Evolutionary conservation across 1,140 invertebrate genomes (phyloP).

Genomic region (Andricus grossulariae): DNA sequence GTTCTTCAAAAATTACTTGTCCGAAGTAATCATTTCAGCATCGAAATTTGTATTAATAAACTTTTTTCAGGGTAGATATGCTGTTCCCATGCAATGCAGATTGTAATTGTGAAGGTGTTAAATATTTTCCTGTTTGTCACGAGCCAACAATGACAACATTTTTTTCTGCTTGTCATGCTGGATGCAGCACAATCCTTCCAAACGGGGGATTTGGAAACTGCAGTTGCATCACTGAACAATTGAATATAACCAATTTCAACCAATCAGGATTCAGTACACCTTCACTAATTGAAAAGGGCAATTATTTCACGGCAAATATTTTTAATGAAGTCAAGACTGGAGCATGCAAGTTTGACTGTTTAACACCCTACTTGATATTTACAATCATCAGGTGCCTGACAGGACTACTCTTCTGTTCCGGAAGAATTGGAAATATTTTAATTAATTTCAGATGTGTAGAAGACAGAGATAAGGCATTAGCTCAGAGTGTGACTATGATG

Average conservation of each 20-base stretch:
- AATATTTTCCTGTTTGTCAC: constrained; percentile 79
- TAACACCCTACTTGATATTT: constrained; percentile 70
- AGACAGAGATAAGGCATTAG: constrained; percentile 80
- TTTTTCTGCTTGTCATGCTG: constrained; percentile 81
- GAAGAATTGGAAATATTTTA: constrained; percentile 79
- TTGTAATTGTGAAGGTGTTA: constrained; percentile 76
- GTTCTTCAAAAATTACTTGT: too few relatives aligned
- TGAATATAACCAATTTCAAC: background rate
- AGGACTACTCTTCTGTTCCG: constrained; percentile 78
- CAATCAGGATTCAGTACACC: background rate
- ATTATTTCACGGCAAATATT: background rate
- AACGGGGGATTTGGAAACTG: constrained; percentile 68
- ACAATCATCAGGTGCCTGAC: constrained; percentile 74
- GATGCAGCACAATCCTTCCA: constrained; percentile 71
- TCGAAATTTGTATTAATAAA: too few relatives aligned
- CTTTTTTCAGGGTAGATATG: constrained; percentile 73
- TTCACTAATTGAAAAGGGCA: background rate
- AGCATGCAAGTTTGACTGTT: constrained; percentile 77
- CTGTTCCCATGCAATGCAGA: constrained; percentile 75
- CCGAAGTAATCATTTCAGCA: too few relatives aligned
- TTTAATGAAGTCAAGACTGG: constrained; percentile 71
- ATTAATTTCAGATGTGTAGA: constrained; percentile 80
- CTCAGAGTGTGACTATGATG: constrained; percentile 80
- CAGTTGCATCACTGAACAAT: constrained; percentile 57
- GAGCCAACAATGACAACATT: constrained; percentile 76